Conservation (phyloP, 2,113 vertebrate genomes). For the Tupaia tana region DNA sequence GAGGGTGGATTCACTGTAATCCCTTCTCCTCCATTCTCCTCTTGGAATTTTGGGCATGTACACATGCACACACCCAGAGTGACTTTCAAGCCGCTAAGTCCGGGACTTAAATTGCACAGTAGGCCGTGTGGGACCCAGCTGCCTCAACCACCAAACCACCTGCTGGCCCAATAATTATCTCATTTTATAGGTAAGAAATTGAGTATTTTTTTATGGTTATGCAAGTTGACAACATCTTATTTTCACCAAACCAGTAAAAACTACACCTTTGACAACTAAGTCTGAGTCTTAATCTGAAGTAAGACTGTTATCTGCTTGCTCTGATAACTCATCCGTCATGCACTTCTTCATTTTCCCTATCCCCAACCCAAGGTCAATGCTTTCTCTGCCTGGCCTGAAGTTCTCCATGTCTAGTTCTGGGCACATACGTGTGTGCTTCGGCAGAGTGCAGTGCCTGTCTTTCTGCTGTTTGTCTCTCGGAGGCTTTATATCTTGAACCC, state of each 20-base stretch:
- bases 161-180: no score
- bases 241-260: slow-evolving; percentile 16
- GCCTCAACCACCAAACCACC: no score
- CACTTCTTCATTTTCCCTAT: background rate
- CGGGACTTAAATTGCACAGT: no score
- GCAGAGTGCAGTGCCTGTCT: background rate
- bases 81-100: no score
- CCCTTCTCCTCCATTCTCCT: no score
- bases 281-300: background rate
- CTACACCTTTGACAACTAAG: background rate
- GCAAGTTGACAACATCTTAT: background rate
- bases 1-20: no score
- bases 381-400: background rate
- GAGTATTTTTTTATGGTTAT: background rate
- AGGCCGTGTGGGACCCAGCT: no score
- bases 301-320: background rate
- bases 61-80: no score
- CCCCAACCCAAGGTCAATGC: background rate
- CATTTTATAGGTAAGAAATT: background rate
- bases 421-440: background rate
- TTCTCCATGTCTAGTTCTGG: background rate
- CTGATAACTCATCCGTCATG: background rate
- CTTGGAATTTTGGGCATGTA: no score
- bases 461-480: background rate
- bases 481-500: background rate